These are phyloP conservation scores for Caradrina clavipalpis DNA, from an alignment of 2,888 invertebrate species.

Conservation along the genomic window DNA sequence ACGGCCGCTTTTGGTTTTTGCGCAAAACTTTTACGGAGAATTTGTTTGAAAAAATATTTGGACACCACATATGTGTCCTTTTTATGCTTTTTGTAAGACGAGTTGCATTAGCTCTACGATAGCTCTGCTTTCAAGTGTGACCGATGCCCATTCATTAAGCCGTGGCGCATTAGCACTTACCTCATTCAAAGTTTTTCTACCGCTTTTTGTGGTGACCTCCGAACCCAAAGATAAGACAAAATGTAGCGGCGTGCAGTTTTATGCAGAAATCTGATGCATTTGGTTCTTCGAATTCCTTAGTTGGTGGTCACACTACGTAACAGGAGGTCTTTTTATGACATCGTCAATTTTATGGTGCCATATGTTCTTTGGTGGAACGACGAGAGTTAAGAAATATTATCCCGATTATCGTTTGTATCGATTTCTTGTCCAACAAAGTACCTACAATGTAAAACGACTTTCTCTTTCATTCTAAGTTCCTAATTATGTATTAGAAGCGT, in stretches of 20 bases:
- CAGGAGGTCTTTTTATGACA: constrained; percentile 55
- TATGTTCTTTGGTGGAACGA: constrained; percentile 26
- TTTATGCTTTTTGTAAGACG: constrained; percentile 47
- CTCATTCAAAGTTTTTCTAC: constrained; percentile 70
- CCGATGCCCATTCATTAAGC: constrained; percentile 65
- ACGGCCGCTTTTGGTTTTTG: constrained; percentile 73
- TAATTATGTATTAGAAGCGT: constrained; percentile 48
- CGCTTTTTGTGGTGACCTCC: constrained; percentile 69
- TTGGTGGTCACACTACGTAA: constrained; percentile 69
- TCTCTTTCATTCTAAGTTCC: constrained; percentile 48
- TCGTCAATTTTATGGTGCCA: constrained; percentile 48
- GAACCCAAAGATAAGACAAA: constrained; percentile 71
- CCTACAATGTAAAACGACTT: constrained; percentile 42
- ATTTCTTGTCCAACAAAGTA: constrained; percentile 38
- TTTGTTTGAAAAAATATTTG: constrained; percentile 55
- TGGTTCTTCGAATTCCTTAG: constrained; percentile 70
- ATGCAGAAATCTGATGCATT: constrained; percentile 77
- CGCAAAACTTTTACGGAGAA: constrained; percentile 71
- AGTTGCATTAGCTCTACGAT: constrained; percentile 44
- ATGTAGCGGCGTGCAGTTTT: constrained; percentile 73
- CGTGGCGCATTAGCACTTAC: constrained; percentile 69
- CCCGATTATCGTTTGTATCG: constrained; percentile 6
- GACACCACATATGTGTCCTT: constrained; percentile 67
- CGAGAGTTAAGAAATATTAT: constrained; percentile 25
- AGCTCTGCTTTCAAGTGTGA: constrained; percentile 36